Percentiles rank a stretch among this genome's conserved stretches.
These are phyloP conservation scores for Paracentrotus lividus DNA, from an alignment of 53 echinoderm and acorn worm genomes.

Conservation along the genomic window DNA sequence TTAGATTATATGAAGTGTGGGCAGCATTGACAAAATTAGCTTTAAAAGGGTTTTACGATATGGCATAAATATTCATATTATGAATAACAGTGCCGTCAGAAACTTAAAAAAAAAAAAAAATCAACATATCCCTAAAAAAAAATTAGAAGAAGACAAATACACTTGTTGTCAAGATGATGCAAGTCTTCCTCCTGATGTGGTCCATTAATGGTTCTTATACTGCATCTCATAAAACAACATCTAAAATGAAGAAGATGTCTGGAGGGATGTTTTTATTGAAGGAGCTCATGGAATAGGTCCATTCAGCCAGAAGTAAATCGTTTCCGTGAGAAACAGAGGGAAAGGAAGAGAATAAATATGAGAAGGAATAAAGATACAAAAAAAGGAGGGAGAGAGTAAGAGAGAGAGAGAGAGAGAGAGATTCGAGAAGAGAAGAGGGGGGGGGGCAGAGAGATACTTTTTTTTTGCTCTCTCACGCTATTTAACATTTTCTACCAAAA, in stretches of 20 bases:
- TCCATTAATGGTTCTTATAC: not conserved
- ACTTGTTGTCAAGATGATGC: not conserved
- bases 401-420: not conserved
- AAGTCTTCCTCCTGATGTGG: too few species aligned
- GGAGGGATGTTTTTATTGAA: not conserved
- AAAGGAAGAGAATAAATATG: too few species aligned
- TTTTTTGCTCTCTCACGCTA: too few species aligned
- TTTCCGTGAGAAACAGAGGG: not conserved
- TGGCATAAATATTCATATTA: too few species aligned
- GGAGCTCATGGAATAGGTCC: conserved; percentile 27
- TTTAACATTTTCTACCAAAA: too few species aligned
- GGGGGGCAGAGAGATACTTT: not conserved
- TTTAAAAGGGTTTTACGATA: too few species aligned
- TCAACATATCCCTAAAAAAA: too few species aligned
- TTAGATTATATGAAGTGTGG: too few species aligned
- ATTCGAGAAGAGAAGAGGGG: not conserved
- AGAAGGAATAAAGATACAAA: too few species aligned
- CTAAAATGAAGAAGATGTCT: not conserved
- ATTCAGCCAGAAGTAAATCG: not conserved
- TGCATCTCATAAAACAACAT: not conserved
- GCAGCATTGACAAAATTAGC: too few species aligned
- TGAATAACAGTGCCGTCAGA: too few species aligned
- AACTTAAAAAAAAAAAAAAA: too few species aligned
- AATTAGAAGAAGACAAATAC: not conserved
- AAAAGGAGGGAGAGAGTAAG: not conserved